Conservation (phyloP, 92 coral and sea anemone species). For the Actinernus sp. region DNA sequence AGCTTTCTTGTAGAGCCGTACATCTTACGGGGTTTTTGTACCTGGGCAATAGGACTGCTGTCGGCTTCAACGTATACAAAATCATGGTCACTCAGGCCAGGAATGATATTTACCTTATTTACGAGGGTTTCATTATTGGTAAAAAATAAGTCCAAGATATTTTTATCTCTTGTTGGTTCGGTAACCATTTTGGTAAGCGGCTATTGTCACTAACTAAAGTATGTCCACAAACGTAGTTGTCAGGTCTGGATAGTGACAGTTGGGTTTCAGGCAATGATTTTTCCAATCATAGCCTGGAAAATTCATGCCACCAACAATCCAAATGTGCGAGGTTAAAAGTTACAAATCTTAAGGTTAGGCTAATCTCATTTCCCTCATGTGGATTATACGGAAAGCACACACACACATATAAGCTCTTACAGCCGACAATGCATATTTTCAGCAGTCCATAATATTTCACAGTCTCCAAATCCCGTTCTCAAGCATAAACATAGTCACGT, state of each 20-base stretch:
- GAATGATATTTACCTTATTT: constrained; percentile 28
- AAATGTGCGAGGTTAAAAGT: not conserved
- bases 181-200: not conserved
- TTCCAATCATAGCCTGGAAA: not conserved
- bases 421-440: not conserved
- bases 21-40: constrained; percentile 32
- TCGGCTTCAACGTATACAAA: constrained; percentile 54
- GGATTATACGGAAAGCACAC: not conserved
- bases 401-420: not conserved
- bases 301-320: not conserved
- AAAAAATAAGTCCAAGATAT: constrained; percentile 59
- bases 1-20: constrained; percentile 16
- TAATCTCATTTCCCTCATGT: not conserved
- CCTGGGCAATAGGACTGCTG: constrained; percentile 25
- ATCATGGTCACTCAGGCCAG: constrained; percentile 74
- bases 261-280: too few species aligned
- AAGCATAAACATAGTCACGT: too few species aligned
- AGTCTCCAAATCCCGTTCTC: too few species aligned
- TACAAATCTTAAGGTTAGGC: not conserved
- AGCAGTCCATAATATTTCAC: too few species aligned
- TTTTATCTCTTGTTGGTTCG: constrained; percentile 59
- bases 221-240: not conserved
- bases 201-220: not conserved
- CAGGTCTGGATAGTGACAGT: too few species aligned
- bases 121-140: constrained; percentile 58